Evolutionary conservation across 2,888 invertebrate genomes (phyloP).

Genomic region (Amphimallon solstitiale): DNA sequence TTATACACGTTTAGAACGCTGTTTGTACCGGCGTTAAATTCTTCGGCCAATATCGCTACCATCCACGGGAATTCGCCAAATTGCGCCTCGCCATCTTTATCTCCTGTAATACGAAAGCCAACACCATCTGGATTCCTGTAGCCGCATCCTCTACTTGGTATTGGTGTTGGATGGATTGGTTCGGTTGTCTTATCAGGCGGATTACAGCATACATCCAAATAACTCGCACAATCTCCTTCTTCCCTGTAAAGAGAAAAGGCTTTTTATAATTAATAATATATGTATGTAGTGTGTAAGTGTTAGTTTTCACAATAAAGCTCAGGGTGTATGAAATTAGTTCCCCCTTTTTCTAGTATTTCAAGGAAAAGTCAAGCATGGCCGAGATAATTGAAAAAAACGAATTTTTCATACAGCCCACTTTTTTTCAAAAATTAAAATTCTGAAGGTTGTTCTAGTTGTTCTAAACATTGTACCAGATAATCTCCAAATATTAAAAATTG

Average conservation of each 20-base stretch:
- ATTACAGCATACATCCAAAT: slow-evolving; percentile 70
- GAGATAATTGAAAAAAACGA: too few species aligned
- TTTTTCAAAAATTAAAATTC: too few species aligned
- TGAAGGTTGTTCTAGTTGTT: too few species aligned
- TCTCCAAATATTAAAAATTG: too few species aligned
- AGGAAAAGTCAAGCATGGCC: too few species aligned
- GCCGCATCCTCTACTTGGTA: slow-evolving; percentile 70
- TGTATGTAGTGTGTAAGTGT: slow-evolving; percentile 52
- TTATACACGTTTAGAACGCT: slow-evolving; percentile 58
- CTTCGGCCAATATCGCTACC: slow-evolving; percentile 71
- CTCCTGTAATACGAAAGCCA: slow-evolving; percentile 60
- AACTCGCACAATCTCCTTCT: slow-evolving; percentile 63
- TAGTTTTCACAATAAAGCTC: too few species aligned
- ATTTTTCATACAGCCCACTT: too few species aligned
- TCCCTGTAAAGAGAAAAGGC: neutral
- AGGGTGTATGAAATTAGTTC: too few species aligned
- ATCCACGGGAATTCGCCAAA: slow-evolving; percentile 91
- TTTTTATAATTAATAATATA: neutral
- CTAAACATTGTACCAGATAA: too few species aligned
- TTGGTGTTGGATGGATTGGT: slow-evolving; percentile 50
- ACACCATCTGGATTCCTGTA: slow-evolving; percentile 29
- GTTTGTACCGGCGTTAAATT: slow-evolving; percentile 57
- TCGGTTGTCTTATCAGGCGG: slow-evolving; percentile 53
- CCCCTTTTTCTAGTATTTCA: too few species aligned
- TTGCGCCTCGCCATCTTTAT: slow-evolving; percentile 74